Conservation (phyloP, 2,113 vertebrate genomes). For the Ictidomys tridecemlineatus region DNA sequence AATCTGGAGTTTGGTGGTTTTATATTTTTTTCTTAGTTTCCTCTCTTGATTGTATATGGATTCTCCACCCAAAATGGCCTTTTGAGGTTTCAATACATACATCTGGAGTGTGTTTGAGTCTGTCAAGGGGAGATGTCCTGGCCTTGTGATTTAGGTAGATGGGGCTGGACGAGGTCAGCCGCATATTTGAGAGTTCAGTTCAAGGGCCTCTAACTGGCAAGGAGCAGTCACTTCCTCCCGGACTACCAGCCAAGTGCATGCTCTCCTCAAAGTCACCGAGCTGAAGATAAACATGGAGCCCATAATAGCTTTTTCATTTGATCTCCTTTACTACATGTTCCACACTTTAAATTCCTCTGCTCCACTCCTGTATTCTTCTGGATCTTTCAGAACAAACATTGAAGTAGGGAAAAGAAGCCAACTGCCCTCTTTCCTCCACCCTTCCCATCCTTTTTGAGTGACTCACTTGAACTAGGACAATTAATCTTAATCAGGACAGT, state of each 20-base stretch:
- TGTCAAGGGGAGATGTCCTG: not conserved
- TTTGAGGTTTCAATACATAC: not conserved
- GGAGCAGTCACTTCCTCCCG: constrained; percentile 58
- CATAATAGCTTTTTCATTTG: constrained; percentile 61
- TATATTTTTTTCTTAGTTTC: constrained; percentile 7
- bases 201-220: constrained; percentile 62
- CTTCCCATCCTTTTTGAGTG: constrained; percentile 74
- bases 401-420: constrained; percentile 26
- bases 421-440: constrained; percentile 47
- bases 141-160: constrained; percentile 17
- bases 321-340: constrained; percentile 71
- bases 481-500: constrained; percentile 79
- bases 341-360: constrained; percentile 80
- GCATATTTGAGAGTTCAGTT: constrained; percentile 72
- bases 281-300: constrained; percentile 81
- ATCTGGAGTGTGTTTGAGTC: not conserved
- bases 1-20: constrained; percentile 13
- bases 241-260: constrained; percentile 46
- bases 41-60: not conserved
- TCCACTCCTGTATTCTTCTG: constrained; percentile 74
- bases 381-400: constrained; percentile 80
- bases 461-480: constrained; percentile 80
- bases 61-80: constrained; percentile 2
- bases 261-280: constrained; percentile 73
- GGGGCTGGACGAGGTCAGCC: constrained; percentile 57